Conservation (phyloP, 2,888 invertebrate genomes). For the Machimus rusticus region DNA sequence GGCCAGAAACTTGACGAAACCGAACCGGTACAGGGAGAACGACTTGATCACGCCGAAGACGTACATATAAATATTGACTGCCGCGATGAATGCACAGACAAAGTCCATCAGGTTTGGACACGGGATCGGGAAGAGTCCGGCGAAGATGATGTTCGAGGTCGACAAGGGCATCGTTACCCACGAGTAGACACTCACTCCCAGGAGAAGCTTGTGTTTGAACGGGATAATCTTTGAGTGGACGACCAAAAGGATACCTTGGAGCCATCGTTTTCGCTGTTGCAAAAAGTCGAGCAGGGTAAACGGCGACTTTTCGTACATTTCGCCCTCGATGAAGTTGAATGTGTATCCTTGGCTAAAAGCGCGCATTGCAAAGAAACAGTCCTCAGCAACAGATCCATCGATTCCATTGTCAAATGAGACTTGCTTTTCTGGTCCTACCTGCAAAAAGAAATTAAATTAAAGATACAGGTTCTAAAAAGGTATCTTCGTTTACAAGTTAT, state of each 20-base stretch:
- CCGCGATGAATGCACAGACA: slow-evolving; percentile 88
- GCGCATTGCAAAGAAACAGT: slow-evolving; percentile 96
- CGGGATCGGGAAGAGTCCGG: slow-evolving; percentile 85
- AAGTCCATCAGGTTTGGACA: slow-evolving; percentile 86
- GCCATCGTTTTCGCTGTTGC: slow-evolving; percentile 95
- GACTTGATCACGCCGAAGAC: slow-evolving; percentile 97
- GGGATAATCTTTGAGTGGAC: slow-evolving; percentile 88
- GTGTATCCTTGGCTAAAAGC: slow-evolving; percentile 89
- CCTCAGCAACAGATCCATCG: slow-evolving; percentile 97
- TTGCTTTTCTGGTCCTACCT: slow-evolving; percentile 88
- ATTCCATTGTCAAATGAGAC: slow-evolving; percentile 96
- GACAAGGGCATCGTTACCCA: slow-evolving; percentile 96
- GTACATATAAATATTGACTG: slow-evolving; percentile 97
- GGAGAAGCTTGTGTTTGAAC: slow-evolving; percentile 76
- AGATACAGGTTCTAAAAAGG: neutral
- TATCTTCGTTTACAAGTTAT: too few species aligned
- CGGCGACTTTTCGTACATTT: slow-evolving; percentile 99
- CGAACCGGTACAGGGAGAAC: slow-evolving; percentile 88
- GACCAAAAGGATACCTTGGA: slow-evolving; percentile 88
- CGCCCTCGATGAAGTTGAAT: slow-evolving; percentile 96
- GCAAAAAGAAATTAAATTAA: slow-evolving; percentile 54
- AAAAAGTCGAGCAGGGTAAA: slow-evolving; percentile 94
- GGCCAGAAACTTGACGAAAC: slow-evolving; percentile 77
- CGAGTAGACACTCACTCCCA: slow-evolving; percentile 90
- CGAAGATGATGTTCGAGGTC: slow-evolving; percentile 87